Base-by-base conservation (phyloP, 2,888 invertebrate species). In the Anodontia alba region DNA sequence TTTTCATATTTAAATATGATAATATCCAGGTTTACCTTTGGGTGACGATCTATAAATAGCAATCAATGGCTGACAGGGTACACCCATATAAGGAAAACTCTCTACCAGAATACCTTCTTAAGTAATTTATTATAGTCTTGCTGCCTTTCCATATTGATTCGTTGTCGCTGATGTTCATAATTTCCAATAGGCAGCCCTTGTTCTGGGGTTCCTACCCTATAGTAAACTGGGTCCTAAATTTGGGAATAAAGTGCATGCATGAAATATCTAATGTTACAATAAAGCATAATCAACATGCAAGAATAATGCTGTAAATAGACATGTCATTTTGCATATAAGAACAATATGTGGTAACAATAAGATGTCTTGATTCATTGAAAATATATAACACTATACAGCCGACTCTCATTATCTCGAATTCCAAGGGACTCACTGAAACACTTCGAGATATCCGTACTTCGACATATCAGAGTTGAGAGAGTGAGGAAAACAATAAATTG, bases 131-230 rank as follows among this genome's bases (percentile, higher is more conserved):
- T 83, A 81, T 84, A 87, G 29, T 87, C 87, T 72, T 77, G 81
- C 70, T 84, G 84, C 51, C 87, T 77, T 38, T 43, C 54, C 54
- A 78, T 3, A 81, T 80, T 88, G 54, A 42, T 68, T 68, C 83
- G 78, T 33, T 76, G 62, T 15, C 81, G 77, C 31, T 76, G 75
- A 29, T 78, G 43, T n/a, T 77, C 70, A 74, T 86, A 83, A 38
- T 57, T 66, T 51, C 86, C 86, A 31, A 86, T 57, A 42, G 81
- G 83, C 31, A 86, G 78, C 15, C 86, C 86, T 29, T 81, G 54
- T 43, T 86, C 86, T 31, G 86, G 86, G 15, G 86, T 81, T 15
- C 83, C 83, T 49, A 86, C 73, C 79, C 86, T 81, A 83, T 83
- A 86, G 81, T 86, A 86, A 12, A 75, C 80, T 46, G 80, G 49